Conservation (phyloP, 2,888 invertebrate genomes). For the Limnephilus rhombicus region DNA sequence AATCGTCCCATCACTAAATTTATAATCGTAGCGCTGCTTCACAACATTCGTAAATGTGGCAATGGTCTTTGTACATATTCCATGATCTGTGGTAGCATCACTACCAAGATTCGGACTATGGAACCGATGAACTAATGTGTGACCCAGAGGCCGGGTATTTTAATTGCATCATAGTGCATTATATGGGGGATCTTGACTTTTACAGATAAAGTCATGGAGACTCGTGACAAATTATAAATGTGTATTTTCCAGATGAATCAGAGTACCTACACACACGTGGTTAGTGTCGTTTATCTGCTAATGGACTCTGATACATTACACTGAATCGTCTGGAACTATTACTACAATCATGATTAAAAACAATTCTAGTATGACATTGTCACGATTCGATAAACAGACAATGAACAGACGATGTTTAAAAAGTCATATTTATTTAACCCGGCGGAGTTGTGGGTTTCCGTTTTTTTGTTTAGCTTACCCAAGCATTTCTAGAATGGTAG, state of each 20-base stretch:
- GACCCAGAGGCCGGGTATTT: conserved; percentile 5
- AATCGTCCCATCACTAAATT: too few relatives aligned
- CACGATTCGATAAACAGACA: neutral
- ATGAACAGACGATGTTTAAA: neutral
- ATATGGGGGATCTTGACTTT: neutral
- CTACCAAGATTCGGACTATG: neutral
- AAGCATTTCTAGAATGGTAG: neutral
- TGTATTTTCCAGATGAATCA: neutral
- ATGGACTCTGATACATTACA: neutral
- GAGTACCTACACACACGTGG: neutral
- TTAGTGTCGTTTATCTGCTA: neutral
- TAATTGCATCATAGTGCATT: neutral
- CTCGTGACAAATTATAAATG: neutral
- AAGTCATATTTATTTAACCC: neutral
- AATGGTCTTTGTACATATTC: too few relatives aligned
- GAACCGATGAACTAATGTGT: neutral
- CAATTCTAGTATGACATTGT: neutral
- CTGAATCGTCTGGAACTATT: neutral
- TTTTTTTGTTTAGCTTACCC: neutral
- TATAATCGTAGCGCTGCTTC: too few relatives aligned
- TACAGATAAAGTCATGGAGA: conserved; percentile 7
- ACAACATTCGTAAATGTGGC: too few relatives aligned
- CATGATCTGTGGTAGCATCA: too few relatives aligned
- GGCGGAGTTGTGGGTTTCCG: neutral
- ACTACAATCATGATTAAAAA: neutral